A percentile compares a stretch with the other conserved stretches of the same genome.
Evolutionary conservation across 2,888 invertebrate genomes (phyloP).

Genomic region (Morpho deidamia): DNA sequence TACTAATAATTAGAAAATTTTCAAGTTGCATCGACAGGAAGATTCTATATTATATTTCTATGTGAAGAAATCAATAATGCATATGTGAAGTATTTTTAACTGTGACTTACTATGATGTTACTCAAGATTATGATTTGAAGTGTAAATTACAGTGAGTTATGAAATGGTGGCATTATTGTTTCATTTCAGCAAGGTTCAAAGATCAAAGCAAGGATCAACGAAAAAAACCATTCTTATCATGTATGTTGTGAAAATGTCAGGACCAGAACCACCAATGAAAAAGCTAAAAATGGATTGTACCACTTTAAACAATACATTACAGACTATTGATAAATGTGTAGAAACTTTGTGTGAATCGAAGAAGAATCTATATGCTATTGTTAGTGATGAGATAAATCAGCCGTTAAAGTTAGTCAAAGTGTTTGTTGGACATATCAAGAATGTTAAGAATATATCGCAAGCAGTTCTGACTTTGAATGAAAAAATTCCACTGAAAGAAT

Average conservation of each 20-base stretch:
- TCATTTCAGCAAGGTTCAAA: slow-evolving; percentile 49
- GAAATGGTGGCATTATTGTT: slow-evolving; percentile 56
- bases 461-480: slow-evolving; percentile 79
- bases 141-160: slow-evolving; percentile 40
- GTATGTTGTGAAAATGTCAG: slow-evolving; percentile 15
- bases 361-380: slow-evolving; percentile 64
- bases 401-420: slow-evolving; percentile 74
- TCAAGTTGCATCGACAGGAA: too few relatives aligned
- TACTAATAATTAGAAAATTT: too few relatives aligned
- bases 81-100: too few relatives aligned
- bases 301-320: slow-evolving; percentile 5
- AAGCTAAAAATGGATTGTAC: slow-evolving; percentile 33
- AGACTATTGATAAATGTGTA: slow-evolving; percentile 39
- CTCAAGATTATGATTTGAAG: neutral
- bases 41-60: too few relatives aligned
- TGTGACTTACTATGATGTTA: too few relatives aligned
- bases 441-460: slow-evolving; percentile 80
- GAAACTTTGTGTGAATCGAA: slow-evolving; percentile 34
- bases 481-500: slow-evolving; percentile 76
- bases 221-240: too few relatives aligned
- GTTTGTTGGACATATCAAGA: slow-evolving; percentile 79
- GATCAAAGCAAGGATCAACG: slow-evolving; percentile 17
- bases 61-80: too few relatives aligned
- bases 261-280: slow-evolving; percentile 45
- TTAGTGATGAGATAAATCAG: slow-evolving; percentile 72